These are phyloP conservation scores for Polietes domitor DNA, from an alignment of 2,888 invertebrate genomes.

Conservation along the genomic window DNA sequence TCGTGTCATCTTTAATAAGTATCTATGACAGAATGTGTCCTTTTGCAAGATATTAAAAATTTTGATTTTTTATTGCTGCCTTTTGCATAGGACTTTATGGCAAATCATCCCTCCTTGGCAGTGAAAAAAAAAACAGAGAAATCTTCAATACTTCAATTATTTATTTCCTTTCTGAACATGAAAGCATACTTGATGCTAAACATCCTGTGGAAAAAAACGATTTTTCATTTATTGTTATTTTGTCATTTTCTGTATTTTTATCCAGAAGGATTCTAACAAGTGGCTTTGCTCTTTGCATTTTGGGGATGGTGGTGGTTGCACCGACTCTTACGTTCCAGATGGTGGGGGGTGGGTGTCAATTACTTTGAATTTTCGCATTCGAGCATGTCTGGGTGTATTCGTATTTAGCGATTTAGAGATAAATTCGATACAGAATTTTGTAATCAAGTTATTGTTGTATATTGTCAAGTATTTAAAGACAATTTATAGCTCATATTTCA, in stretches of 20 bases:
- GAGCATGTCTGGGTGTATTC: neutral
- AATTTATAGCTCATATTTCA: slow-evolving; percentile 59
- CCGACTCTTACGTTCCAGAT: neutral
- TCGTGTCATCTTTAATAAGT: slow-evolving; percentile 1
- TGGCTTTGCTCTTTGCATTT: neutral
- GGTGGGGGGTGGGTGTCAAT: slow-evolving; percentile 33
- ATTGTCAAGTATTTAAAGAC: slow-evolving; percentile 61
- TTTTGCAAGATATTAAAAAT: slow-evolving; percentile 16
- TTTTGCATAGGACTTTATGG: neutral
- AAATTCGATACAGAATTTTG: slow-evolving; percentile 59
- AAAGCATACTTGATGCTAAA: neutral
- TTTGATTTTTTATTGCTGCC: slow-evolving; percentile 3
- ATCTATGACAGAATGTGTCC: slow-evolving; percentile 18
- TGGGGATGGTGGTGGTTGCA: neutral
- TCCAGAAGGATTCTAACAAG: neutral
- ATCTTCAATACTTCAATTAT: slow-evolving; percentile 21
- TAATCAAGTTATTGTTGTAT: slow-evolving; percentile 21
- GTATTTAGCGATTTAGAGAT: slow-evolving; percentile 45
- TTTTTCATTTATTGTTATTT: slow-evolving; percentile 13
- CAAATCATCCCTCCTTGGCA: neutral
- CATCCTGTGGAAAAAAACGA: neutral
- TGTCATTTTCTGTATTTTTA: neutral
- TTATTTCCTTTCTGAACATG: neutral
- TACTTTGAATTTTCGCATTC: slow-evolving; percentile 24
- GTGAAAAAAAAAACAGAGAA: neutral